Conservation (phyloP, 2,797 vertebrate species). For the Sebastes hopkinsi region DNA sequence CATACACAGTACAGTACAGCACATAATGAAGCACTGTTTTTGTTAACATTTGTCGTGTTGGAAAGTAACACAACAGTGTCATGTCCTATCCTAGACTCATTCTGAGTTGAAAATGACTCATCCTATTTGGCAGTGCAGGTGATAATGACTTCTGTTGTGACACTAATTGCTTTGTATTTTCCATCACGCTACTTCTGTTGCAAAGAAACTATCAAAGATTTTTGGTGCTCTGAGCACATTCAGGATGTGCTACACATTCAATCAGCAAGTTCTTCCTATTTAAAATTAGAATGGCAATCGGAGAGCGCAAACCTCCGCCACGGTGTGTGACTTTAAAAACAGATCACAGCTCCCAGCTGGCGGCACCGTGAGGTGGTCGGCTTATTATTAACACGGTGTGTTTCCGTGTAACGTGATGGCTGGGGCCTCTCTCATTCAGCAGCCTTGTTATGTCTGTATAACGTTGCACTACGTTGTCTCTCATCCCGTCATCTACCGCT, state of each 20-base stretch:
- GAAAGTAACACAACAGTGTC: not conserved
- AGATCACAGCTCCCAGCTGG: no score
- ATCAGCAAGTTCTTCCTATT: not conserved
- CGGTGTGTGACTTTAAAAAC: no score
- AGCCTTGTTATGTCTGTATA: no score
- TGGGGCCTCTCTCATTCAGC: no score
- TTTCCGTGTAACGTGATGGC: no score
- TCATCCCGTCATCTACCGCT: no score
- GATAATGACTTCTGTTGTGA: constrained; percentile 1
- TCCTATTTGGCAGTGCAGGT: not conserved
- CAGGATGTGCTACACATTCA: not conserved
- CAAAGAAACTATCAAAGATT: not conserved
- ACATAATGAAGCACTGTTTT: not conserved
- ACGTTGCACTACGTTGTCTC: no score
- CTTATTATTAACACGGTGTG: no score
- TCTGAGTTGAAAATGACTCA: not conserved
- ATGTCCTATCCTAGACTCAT: not conserved
- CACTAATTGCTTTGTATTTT: not conserved
- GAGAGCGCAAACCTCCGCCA: no score
- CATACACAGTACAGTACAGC: not conserved
- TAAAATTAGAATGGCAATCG: no score
- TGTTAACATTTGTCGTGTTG: not conserved
- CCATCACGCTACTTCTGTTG: not conserved
- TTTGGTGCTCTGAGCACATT: not conserved
- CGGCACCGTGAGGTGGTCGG: no score